Base-by-base conservation (phyloP, 2,113 vertebrate genomes). In the Corynorhinus townsendii region DNA sequence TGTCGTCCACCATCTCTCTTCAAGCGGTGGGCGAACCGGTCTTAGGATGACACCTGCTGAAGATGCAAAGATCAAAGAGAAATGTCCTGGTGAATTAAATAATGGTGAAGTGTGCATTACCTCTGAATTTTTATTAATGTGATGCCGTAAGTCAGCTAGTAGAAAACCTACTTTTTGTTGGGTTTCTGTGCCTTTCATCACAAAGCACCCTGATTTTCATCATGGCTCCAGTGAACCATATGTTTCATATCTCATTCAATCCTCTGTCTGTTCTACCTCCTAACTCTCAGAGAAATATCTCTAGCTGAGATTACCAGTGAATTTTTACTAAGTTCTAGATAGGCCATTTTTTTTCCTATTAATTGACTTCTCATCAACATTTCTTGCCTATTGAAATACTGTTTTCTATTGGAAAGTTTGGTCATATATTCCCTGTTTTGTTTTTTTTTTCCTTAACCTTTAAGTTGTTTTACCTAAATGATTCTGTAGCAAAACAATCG, bases 361-460 rank as follows among this genome's bases (percentile, higher is more conserved):
- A n/a, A 59, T 30, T 40, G 49, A 92, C 79, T 81, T 26, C 20
- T 93, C 5, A 22, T 49, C 33, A 49, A 17, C 2, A 4, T 4
- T 28, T 15, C 28, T 81, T 75, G 10, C 9, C 86, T 73, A 28
- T 84, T 84, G 11, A 85, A 90, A 77, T 88, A 40, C 6, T 84
- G 38, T 2, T 84, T 93, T 38, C 30, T 45, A 16, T 56, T 66
- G 19, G 7, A 72, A 40, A 76, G 76, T 83, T 90, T 68, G 28
- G 26, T 30, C 76, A 1, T 59, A 20, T 7, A 59, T 11, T n/a
- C 33, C 2, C 11, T 72, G 3, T 62, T 24, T 49, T 49, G 1
- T 83, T 95, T 9, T 52, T 85, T 88, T 11, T 71, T 89, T 84
- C 64, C 38, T 92, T 80, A 49, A 49, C 4, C 12, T 83, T 79